phyloP scores from a whole-genome alignment of 30 jellyfish, hydroid and myxozoan genomes.

The Sanderia malayensis region DNA sequence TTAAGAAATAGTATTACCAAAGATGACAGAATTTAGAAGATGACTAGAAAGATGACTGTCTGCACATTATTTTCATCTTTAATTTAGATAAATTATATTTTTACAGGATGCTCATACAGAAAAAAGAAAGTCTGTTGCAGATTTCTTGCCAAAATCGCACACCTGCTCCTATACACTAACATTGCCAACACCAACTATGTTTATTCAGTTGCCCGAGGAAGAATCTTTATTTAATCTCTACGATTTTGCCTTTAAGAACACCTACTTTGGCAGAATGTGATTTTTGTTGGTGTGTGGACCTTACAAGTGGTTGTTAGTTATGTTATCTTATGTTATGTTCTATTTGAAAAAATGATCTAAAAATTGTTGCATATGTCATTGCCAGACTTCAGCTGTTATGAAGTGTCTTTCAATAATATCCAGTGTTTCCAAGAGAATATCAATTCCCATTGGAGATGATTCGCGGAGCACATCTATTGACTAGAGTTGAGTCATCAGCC shows the following conservation, averaged over 20 bases:
- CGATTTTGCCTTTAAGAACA: background rate
- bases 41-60: no score
- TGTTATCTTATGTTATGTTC: background rate
- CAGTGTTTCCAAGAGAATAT: conserved; percentile 14
- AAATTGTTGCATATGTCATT: background rate
- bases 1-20: no score
- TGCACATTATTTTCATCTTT: background rate
- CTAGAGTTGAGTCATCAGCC: conserved; percentile 1
- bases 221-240: background rate
- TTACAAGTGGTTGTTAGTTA: no score
- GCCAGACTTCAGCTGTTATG: conserved; percentile 10
- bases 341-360: conserved; percentile 1
- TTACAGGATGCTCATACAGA: background rate
- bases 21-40: no score
- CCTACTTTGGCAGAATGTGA: background rate
- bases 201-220: background rate
- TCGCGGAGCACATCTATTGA: conserved; percentile 5
- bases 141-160: background rate
- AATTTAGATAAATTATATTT: no score
- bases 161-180: background rate
- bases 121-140: background rate
- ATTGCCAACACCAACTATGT: background rate
- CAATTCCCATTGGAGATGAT: conserved; percentile 15
- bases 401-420: background rate
- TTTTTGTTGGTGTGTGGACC: background rate